Evolutionary conservation across 2,797 vertebrate genomes (phyloP), one percentile per base, ranked within the genome.

Genomic region (Acipenser transmontanus): DNA sequence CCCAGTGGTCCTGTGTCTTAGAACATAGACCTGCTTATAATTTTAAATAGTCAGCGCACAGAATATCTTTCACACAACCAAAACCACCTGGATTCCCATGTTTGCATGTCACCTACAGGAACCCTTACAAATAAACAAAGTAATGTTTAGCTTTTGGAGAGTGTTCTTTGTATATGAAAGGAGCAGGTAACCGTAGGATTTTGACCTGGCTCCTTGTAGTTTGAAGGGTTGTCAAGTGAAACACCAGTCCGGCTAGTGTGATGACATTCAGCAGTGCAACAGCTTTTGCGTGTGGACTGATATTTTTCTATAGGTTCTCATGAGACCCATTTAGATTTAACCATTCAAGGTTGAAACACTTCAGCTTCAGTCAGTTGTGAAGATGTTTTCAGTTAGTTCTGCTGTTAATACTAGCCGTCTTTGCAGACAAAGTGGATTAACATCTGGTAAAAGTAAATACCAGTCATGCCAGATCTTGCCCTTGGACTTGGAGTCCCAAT

Each of bases 311-410:
- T 47, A 62, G n/a, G 47, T 66, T 61, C 69, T 52, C 52, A 5
- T 47, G 54, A 50, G 52, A 54, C 47, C 50, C 14, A 7, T 14
- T 47, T 57, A 7, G 13, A 50, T 56, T 51, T 57, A 59, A 61
- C 65, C 61, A 69, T 56, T 54, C 17, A 68, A 68, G 59, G 50
- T 56, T 66, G 60, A 69, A 66, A 62, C 59, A 48, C 62, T 66
- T 48, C 17, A 59, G 50, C 10, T 69, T 47, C 8, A 61, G 62
- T 65, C 49, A 61, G 47, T 56, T 66, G n/a, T 12, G 50, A 20
- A 20, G 50, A 17, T 56, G 64, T 13, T 66, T 57, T 20, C n/a
- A 50, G 51, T 66, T 61, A 49, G 13, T 61, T 62, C 64, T 62
- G 49, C 50, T 69, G 65, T 59, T 49, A 14, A 34, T 34, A 34